Evolutionary conservation across 2,113 vertebrate genomes (phyloP).

Genomic region (Centropus unirufus): DNA sequence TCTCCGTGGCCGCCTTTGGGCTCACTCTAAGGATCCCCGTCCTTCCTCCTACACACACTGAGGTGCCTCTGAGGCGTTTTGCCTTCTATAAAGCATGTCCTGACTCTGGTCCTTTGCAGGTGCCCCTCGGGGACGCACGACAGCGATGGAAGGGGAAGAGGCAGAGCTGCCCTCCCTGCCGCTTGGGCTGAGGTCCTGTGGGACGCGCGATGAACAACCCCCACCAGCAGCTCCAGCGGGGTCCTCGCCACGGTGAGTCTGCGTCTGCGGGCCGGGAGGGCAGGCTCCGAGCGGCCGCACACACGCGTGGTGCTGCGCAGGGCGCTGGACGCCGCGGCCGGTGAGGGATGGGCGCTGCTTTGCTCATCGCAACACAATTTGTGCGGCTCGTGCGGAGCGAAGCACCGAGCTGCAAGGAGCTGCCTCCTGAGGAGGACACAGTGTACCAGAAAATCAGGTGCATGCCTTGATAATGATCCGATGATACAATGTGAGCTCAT

Average conservation of each 20-base stretch:
- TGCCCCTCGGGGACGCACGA: too few relatives aligned
- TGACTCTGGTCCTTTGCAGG: not conserved
- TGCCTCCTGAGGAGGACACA: not conserved
- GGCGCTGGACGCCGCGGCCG: not conserved
- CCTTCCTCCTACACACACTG: too few relatives aligned
- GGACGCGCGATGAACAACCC: rapidly evolving
- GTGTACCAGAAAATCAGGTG: not conserved
- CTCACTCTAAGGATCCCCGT: too few relatives aligned
- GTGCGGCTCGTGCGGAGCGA: not conserved
- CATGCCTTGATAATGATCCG: not conserved
- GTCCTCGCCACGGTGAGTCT: too few relatives aligned
- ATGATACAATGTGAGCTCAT: not conserved
- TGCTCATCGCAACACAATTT: not conserved
- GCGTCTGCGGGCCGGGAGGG: not conserved
- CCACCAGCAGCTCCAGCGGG: rapidly evolving
- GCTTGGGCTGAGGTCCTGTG: not conserved
- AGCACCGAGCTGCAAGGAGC: not conserved
- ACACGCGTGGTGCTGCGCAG: rapidly evolving
- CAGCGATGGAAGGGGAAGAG: not conserved
- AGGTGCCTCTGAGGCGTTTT: not conserved
- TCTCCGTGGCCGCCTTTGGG: too few relatives aligned
- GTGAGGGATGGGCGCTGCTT: not conserved
- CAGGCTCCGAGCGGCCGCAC: not conserved
- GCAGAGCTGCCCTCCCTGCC: not conserved
- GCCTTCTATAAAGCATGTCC: rapidly evolving